Evolutionary conservation across 2,888 invertebrate species (phyloP).

Genomic region (Stenolophus ochropezus): DNA sequence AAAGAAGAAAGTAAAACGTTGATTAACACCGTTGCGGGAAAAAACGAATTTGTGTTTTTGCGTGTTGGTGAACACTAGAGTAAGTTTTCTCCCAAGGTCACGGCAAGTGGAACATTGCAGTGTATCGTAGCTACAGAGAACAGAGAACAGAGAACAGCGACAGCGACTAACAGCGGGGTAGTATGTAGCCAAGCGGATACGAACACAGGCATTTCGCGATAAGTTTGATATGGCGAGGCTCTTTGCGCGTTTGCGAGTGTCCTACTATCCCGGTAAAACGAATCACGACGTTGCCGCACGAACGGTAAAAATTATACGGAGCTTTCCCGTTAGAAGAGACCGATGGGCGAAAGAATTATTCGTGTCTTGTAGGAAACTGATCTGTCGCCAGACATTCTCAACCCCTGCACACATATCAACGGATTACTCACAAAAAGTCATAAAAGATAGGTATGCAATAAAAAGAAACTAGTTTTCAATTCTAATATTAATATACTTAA

Average conservation of each 20-base stretch:
- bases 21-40: conserved; percentile 1
- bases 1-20: conserved; percentile 37
- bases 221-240: conserved; percentile 40
- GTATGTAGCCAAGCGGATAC: conserved; percentile 44
- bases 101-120: conserved; percentile 40
- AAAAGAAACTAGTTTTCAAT: too few species aligned
- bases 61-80: conserved; percentile 10
- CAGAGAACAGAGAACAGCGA: too few species aligned
- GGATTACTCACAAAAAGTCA: neutral
- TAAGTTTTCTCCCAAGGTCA: conserved; percentile 38
- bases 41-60: conserved; percentile 26
- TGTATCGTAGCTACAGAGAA: too few species aligned
- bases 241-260: conserved; percentile 13
- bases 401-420: neutral
- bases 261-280: conserved; percentile 61
- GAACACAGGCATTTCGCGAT: conserved; percentile 38
- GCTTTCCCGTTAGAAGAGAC: conserved; percentile 58
- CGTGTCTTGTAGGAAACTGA: conserved; percentile 49
- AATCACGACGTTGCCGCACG: conserved; percentile 55
- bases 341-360: conserved; percentile 56
- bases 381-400: neutral
- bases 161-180: conserved; percentile 40
- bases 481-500: too few species aligned
- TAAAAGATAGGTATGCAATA: too few species aligned
- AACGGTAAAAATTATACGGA: conserved; percentile 57